Base-by-base conservation (phyloP, 1,140 invertebrate genomes). In the Drosophila persimilis region DNA sequence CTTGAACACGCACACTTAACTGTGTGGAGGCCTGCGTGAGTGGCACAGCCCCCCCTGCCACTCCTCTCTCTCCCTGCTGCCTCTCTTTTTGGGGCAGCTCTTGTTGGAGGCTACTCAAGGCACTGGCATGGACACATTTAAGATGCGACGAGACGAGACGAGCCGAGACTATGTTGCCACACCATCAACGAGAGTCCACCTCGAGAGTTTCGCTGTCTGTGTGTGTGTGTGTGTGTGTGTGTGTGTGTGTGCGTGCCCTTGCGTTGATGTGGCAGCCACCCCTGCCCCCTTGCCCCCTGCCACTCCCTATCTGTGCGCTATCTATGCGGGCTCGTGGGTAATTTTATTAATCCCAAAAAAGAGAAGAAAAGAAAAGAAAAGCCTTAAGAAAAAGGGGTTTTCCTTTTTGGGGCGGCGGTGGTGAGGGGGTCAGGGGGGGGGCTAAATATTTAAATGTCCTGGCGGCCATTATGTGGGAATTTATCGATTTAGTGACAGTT, bases 401-500 rank as follows among this genome's bases (percentile, higher is more conserved):
- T 35, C 44, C 51, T 35, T 50, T 35, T 11, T 7, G 29, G 31
- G 20, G 17, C 17, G 17, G 17, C 17, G 17, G 17, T 1, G 20
- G 20, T 20, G 20, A 2, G 20, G 24, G 24, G 24, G 24, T 24
- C n/a, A n/a, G n/a, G 2, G 31, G 31, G 59, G 70, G 31, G 59
- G 70, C 83, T 86, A 86, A 86, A 86, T 86, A 88, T 86, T 86
- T 86, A 86, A 86, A 86, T 86, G 81, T 83, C 83, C 74, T 51
- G 81, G 83, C 83, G 81, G 83, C 81, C 81, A 88, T 86, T 86
- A 86, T 86, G 78, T 86, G 78, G 88, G 88, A 86, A 86, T 86
- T 86, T 86, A 86, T 86, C 81, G 81, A 86, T 86, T 86, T 86
- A 86, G 83, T 86, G 81, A 86, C 81, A 86, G 81, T 86, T 86